Evolutionary conservation across 2,888 invertebrate species (phyloP).

Genomic region (Apodemia mormo): DNA sequence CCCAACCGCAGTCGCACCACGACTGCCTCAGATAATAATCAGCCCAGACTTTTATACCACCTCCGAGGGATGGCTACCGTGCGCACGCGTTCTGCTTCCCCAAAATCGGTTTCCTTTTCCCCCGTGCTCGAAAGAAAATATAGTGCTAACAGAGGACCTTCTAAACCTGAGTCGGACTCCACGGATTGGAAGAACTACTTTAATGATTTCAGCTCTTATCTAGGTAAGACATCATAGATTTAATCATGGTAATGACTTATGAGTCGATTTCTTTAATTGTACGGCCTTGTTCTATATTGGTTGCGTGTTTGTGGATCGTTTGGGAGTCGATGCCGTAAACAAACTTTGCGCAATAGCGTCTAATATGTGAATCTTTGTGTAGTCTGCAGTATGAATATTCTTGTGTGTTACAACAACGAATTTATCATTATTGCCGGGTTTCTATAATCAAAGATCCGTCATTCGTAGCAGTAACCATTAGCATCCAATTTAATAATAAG

Average conservation of each 20-base stretch:
- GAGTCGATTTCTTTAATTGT: conserved; percentile 69
- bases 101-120: conserved; percentile 84
- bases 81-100: conserved; percentile 85
- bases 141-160: conserved; percentile 63
- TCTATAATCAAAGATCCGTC: too few relatives aligned
- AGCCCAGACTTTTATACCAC: conserved; percentile 66
- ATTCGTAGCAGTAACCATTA: too few relatives aligned
- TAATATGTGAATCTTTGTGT: conserved; percentile 41
- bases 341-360: conserved; percentile 66
- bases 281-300: conserved; percentile 57
- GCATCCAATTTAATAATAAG: too few relatives aligned
- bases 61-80: conserved; percentile 79
- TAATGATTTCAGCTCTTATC: conserved; percentile 76
- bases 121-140: conserved; percentile 83
- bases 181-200: conserved; percentile 76
- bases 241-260: conserved; percentile 46
- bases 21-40: conserved; percentile 63
- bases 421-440: too few relatives aligned
- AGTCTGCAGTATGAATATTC: conserved; percentile 10
- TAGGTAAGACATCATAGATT: conserved; percentile 66
- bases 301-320: conserved; percentile 71
- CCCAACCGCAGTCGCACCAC: conserved; percentile 71
- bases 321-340: conserved; percentile 64
- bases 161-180: conserved; percentile 61
- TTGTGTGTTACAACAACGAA: background rate